Percentiles rank a stretch among this genome's conserved stretches.
These are phyloP conservation scores for Rhegmatorhina hoffmannsi DNA, from an alignment of 2,113 vertebrate genomes.

Conservation along the genomic window DNA sequence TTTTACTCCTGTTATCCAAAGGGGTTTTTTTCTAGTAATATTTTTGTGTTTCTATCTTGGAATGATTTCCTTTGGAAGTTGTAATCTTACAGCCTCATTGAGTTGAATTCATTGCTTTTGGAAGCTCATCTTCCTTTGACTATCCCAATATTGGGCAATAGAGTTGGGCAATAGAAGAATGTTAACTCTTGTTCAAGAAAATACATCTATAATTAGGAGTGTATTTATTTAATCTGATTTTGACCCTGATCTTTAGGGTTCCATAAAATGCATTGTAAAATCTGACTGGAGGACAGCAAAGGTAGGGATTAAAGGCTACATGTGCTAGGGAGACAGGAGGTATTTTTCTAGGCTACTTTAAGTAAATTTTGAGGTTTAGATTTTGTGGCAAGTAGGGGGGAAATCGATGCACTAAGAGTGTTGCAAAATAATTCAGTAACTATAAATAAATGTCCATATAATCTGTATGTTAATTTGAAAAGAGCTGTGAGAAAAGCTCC, in stretches of 20 bases:
- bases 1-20: background rate
- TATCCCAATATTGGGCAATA: background rate
- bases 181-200: background rate
- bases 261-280: background rate
- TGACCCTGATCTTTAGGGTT: background rate
- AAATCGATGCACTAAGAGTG: background rate
- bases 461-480: background rate
- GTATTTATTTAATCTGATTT: background rate
- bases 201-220: background rate
- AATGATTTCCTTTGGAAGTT: background rate
- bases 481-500: slow-evolving; percentile 8
- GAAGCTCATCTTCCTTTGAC: background rate
- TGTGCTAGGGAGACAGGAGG: background rate
- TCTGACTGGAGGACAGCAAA: background rate
- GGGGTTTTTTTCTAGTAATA: background rate
- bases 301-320: background rate
- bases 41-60: background rate
- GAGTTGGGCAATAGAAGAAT: background rate
- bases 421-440: slow-evolving; percentile 11
- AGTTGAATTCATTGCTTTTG: background rate
- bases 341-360: background rate
- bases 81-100: background rate
- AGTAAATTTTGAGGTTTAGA: background rate
- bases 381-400: background rate
- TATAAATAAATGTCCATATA: slow-evolving; percentile 12